phyloP scores from a whole-genome alignment of 2,888 invertebrate species.

The Drosophila cognata region DNA sequence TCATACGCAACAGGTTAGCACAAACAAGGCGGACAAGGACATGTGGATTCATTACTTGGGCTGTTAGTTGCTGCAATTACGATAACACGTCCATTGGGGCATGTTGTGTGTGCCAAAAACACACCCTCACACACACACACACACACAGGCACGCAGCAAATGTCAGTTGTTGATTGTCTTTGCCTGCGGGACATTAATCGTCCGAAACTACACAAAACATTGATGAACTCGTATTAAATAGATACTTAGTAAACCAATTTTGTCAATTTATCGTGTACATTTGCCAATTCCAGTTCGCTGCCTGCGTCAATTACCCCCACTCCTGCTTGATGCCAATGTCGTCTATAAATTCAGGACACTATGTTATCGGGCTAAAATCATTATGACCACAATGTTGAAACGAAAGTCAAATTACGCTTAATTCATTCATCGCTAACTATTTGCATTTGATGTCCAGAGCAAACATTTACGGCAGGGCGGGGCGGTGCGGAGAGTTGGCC shows the following conservation, averaged over 20 bases:
- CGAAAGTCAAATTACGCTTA: conserved; percentile 46
- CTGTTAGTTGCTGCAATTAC: conserved; percentile 36
- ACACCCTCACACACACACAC: not conserved
- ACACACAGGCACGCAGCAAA: not conserved
- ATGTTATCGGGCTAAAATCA: conserved; percentile 67
- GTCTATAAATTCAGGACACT: conserved; percentile 64
- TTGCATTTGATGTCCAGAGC: conserved; percentile 34
- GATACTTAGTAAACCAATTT: conserved; percentile 58
- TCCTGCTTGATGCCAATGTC: conserved; percentile 37
- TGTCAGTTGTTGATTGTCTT: conserved; percentile 11
- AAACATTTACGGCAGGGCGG: conserved; percentile 2
- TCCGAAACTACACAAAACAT: conserved; percentile 32
- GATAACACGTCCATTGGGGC: conserved; percentile 33
- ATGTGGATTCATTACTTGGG: conserved; percentile 31
- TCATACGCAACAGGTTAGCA: conserved; percentile 34
- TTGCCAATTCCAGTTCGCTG: not conserved
- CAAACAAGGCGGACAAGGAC: not conserved
- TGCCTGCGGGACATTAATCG: conserved; percentile 55
- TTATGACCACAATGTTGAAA: conserved; percentile 27
- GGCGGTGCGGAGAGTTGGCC: conserved; percentile 15
- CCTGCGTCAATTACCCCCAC: conserved; percentile 31
- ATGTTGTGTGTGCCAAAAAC: conserved; percentile 2
- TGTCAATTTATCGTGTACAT: conserved; percentile 53
- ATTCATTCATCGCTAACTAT: no score
- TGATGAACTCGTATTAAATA: conserved; percentile 69